Evolutionary conservation across 2,888 invertebrate genomes (phyloP), one percentile per base, ranked within the genome.

Genomic region (Acanthacorydalis orientalis): DNA sequence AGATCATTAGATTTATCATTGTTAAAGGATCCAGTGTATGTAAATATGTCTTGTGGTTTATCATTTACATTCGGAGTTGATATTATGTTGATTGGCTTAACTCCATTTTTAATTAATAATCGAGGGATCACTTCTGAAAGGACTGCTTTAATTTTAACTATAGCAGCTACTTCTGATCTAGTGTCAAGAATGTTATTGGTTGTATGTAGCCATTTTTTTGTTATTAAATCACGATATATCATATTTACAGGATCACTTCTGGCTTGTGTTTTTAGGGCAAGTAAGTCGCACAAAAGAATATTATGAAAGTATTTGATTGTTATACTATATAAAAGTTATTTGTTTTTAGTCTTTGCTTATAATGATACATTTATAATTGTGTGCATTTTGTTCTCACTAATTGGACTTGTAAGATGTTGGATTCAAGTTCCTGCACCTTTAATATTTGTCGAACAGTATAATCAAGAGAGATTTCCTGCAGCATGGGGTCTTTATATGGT

Each of bases 401-500:
- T 83, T 37, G 84, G 85, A 1, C 68, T 80, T 49, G 69, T 83
- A 42, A 70, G 84, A 48, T 79, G 81, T 49, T 78, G 80, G 57
- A 71, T 85, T 4, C 77, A 80, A 54, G 82, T 83, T 7, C 71
- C 82, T 4, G 62, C 83, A 53, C 77, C 82, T n/a, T 66, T 84
- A 10, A 73, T 83, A 2, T 75, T 85, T 44, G 74, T 82, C 33
- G 83, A 79, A 51, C 72, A 76, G 48, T 74, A 80, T 46, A 71
- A 74, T 0, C 74, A 78, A 1, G 76, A 83, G 44, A 70, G 78
- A 54, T 83, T 83, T 56, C 76, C 83, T 7, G 79, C 80, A 1
- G 84, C 83, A 0, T 74, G 83, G 55, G 80, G 83, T 0, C 63
- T 85, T 38, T 83, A 77, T 56, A 81, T 83, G 60, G 73, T 83